phyloP scores from a whole-genome alignment of 2,797 vertebrate species.

The Denticeps clupeoides region DNA sequence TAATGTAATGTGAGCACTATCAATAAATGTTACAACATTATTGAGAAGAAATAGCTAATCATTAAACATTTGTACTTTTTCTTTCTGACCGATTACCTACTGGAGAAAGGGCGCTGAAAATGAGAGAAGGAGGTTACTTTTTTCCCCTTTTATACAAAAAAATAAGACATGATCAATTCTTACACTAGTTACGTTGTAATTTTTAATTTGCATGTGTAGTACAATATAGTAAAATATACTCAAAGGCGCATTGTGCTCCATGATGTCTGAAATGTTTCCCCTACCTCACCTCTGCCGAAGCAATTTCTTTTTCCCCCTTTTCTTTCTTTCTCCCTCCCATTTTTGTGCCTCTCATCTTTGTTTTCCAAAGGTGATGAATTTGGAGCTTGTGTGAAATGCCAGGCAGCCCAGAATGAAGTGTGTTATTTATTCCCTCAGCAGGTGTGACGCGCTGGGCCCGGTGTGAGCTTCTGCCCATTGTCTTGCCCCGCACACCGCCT shows the following conservation, averaged over 20 bases:
- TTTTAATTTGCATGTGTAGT: too few relatives aligned
- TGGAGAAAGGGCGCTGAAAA: too few relatives aligned
- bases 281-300: slow-evolving; percentile 28
- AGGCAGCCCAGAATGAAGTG: slow-evolving; percentile 54
- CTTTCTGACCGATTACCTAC: too few relatives aligned
- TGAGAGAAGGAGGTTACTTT: too few relatives aligned
- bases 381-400: slow-evolving; percentile 34
- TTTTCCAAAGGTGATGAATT: slow-evolving; percentile 39
- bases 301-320: slow-evolving; percentile 25
- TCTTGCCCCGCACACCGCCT: slow-evolving; percentile 41
- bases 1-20: too few relatives aligned
- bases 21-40: too few relatives aligned
- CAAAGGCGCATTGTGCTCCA: slow-evolving; percentile 47
- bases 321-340: background rate
- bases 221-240: slow-evolving; percentile 20
- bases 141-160: too few relatives aligned
- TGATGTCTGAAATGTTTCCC: slow-evolving; percentile 33
- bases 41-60: too few relatives aligned
- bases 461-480: slow-evolving; percentile 60
- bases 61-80: too few relatives aligned
- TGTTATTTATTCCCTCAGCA: slow-evolving; percentile 66
- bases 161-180: too few relatives aligned
- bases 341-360: slow-evolving; percentile 11
- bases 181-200: too few relatives aligned
- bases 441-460: slow-evolving; percentile 52